phyloP scores from a whole-genome alignment of 2,797 vertebrate species.

The Eutrigla gurnardus region DNA sequence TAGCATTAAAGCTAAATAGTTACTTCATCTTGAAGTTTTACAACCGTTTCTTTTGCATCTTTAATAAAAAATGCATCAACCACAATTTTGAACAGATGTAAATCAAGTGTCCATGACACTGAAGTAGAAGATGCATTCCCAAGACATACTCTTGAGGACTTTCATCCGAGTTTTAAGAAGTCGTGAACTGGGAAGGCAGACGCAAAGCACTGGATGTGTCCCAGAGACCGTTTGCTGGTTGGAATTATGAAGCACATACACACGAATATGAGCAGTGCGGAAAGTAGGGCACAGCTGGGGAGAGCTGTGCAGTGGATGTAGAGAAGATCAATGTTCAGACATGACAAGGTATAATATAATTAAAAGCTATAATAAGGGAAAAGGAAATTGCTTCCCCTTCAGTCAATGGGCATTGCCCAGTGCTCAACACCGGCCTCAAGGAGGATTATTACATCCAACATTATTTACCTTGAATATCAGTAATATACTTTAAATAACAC shows the following conservation, averaged over 20 bases:
- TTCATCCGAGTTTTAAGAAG: conserved; percentile 38
- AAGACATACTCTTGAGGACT: conserved; percentile 10
- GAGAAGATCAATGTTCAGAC: conserved; percentile 58
- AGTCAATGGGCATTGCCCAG: conserved; percentile 1
- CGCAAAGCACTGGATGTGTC: conserved; percentile 46
- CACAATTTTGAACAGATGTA: neutral
- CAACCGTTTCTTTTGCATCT: neutral
- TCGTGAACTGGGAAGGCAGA: conserved; percentile 52
- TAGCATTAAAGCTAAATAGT: conserved; percentile 15
- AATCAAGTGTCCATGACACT: conserved; percentile 5
- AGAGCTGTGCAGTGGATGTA: conserved; percentile 56
- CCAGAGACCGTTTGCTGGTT: conserved; percentile 58
- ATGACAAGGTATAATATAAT: conserved; percentile 37
- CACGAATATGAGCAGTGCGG: conserved; percentile 52
- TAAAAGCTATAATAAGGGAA: conserved; percentile 1
- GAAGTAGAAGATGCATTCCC: conserved; percentile 24
- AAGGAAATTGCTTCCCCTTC: conserved; percentile 8
- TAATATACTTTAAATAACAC: conserved; percentile 31
- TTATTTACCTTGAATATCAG: conserved; percentile 26
- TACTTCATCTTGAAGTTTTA: no score
- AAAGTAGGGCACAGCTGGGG: conserved; percentile 81
- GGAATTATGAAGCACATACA: conserved; percentile 59
- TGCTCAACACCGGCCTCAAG: conserved; percentile 9
- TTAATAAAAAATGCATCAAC: conserved; percentile 9
- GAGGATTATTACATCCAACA: conserved; percentile 26